These are phyloP conservation scores for Leptinotarsa juncta DNA, from an alignment of 2,888 invertebrate species.

Conservation along the genomic window DNA sequence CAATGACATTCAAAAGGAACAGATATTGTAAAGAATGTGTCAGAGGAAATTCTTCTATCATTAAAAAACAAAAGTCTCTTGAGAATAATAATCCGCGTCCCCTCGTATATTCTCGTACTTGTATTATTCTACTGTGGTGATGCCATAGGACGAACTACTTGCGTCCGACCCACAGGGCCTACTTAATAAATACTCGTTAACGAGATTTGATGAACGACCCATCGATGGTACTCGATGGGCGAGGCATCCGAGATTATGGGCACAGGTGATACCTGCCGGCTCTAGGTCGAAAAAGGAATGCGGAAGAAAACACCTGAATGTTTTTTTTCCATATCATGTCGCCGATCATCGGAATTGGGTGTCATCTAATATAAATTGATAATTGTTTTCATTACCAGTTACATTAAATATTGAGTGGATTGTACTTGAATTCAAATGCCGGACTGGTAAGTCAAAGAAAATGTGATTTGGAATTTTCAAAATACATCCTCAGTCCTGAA, in stretches of 20 bases:
- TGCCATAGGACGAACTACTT: neutral
- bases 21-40: no score
- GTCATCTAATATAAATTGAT: neutral
- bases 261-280: constrained; percentile 55
- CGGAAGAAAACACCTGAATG: constrained; percentile 46
- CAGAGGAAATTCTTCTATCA: no score
- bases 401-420: constrained; percentile 3
- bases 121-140: neutral
- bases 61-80: no score
- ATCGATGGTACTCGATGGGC: constrained; percentile 44
- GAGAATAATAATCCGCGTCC: neutral
- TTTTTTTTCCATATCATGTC: neutral
- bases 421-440: neutral
- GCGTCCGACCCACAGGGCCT: constrained; percentile 30
- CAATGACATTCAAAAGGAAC: no score
- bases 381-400: neutral
- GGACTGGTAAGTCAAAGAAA: no score
- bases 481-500: no score
- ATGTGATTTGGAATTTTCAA: no score
- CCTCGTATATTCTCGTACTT: neutral
- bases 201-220: constrained; percentile 40
- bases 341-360: neutral
- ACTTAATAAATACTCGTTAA: constrained; percentile 34
- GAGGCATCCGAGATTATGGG: constrained; percentile 50
- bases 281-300: constrained; percentile 53